phyloP scores from a whole-genome alignment of 2,113 vertebrate genomes.

The Deroptyus accipitrinus region DNA sequence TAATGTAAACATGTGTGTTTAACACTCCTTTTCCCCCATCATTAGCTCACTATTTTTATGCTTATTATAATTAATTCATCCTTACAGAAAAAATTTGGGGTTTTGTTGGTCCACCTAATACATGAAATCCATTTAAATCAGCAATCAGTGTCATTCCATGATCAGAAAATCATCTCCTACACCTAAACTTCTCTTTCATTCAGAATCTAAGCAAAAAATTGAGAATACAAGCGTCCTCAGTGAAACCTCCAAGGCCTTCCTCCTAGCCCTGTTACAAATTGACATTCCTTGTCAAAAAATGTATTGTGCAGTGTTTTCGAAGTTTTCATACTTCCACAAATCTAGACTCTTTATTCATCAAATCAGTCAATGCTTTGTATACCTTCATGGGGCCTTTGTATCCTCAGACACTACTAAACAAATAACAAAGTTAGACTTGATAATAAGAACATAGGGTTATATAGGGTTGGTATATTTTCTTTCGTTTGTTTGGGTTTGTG shows the following conservation, averaged over 20 bases:
- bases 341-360: background rate
- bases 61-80: background rate
- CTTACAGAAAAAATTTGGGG: background rate
- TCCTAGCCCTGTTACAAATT: background rate
- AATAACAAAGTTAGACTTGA: background rate
- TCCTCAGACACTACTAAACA: background rate
- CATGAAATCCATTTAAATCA: background rate
- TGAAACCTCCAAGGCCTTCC: background rate
- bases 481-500: rapidly evolving
- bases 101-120: background rate
- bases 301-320: background rate
- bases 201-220: background rate
- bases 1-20: background rate
- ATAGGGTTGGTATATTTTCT: background rate
- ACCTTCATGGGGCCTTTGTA: background rate
- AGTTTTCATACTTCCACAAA: background rate
- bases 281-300: background rate
- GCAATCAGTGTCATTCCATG: background rate
- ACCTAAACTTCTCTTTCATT: background rate
- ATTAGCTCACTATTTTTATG: background rate
- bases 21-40: background rate
- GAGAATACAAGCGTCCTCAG: background rate
- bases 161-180: background rate
- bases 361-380: background rate
- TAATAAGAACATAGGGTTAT: background rate